Conservation (phyloP, 2,113 vertebrate species). For the Pampusana beccarii region DNA sequence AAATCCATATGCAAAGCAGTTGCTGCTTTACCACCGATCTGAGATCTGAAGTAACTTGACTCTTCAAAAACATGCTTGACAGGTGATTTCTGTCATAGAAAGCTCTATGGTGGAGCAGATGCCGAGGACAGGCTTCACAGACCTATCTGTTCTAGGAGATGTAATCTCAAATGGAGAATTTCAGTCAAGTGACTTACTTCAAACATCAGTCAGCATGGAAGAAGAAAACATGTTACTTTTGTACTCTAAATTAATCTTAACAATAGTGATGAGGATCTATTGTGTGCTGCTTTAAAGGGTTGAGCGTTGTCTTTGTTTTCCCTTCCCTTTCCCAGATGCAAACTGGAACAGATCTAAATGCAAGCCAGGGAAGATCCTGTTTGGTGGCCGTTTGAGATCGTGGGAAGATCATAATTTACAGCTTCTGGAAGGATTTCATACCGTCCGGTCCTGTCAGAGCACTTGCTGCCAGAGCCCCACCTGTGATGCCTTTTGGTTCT, state of each 20-base stretch:
- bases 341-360: slow-evolving; percentile 66
- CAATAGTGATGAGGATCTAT: neutral
- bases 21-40: neutral
- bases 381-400: slow-evolving; percentile 63
- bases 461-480: slow-evolving; percentile 74
- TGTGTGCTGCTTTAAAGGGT: neutral
- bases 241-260: neutral
- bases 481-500: slow-evolving; percentile 80
- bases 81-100: neutral
- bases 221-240: neutral
- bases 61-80: neutral
- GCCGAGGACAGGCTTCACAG: neutral
- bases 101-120: neutral
- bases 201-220: neutral
- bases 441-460: slow-evolving; percentile 71
- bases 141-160: neutral
- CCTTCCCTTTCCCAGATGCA: slow-evolving; percentile 68
- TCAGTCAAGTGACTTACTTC: neutral
- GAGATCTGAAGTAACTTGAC: neutral
- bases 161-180: neutral
- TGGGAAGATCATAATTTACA: slow-evolving; percentile 62
- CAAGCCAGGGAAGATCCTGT: slow-evolving; percentile 46
- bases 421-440: slow-evolving; percentile 69
- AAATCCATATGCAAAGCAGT: neutral
- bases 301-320: slow-evolving; percentile 31